Evolutionary conservation across 2,888 invertebrate species (phyloP), one percentile per base, ranked within the genome.

Genomic region (Dermolepida albohirtum): DNA sequence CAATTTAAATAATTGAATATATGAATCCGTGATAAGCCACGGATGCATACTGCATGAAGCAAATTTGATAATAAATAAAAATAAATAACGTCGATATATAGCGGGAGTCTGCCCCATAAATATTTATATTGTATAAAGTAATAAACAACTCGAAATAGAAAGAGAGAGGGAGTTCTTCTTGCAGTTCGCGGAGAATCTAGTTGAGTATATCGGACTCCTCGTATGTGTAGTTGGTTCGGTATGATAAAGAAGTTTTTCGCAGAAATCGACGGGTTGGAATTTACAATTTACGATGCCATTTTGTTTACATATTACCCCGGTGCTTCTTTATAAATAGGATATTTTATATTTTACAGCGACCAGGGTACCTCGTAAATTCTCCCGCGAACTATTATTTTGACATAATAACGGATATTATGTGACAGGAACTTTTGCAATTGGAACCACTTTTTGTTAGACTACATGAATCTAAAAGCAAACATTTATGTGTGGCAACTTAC

Each of bases 1-100:
- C 80, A 82, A 83, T 83, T 83, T 83, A 80, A 83, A 83, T 83
- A 83, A 83, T 82, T 82, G 83, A 83, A 83, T 83, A 83, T 80
- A 83, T 83, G 83, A 83, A 83, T 83, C 79, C 77, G 77, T 81
- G 82, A 83, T 83, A 82, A 82, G 81, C 80, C 80, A 78, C 80
- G 78, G 74, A 81, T 82, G 82, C 82, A 82, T 82, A 80, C 77
- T 82, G 82, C 80, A 82, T 82, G 82, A 82, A 81, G 81, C 81
- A 82, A 82, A 83, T 83, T 83, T 82, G 82, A 82, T 82, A 82
- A 83, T 82, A 82, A 82, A 83, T 83, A 82, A 82, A 82, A 82
- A 81, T 81, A 82, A 82, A 81, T 81, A 82, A 80, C 80, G 79
- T 78, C 80, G 79, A 80, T 79, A 78, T 55, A 68, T 66, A 66